Evolutionary conservation across 2,113 vertebrate genomes (phyloP).

Genomic region (Gopherus flavomarginatus): DNA sequence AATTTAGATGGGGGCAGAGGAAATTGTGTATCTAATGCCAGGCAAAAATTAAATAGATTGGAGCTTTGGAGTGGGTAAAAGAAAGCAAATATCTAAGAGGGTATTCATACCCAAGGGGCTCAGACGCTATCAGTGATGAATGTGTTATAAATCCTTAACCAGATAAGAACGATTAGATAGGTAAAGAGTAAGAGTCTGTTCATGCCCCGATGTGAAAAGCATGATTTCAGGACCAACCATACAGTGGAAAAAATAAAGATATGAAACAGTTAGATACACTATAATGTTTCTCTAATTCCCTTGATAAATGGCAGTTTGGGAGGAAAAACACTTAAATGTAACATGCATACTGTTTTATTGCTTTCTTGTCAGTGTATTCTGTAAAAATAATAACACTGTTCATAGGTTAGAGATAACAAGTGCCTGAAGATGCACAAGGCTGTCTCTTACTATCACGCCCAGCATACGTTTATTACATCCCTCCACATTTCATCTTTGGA

Average conservation of each 20-base stretch:
- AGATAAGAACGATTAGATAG: neutral
- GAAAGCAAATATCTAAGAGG: neutral
- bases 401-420: neutral
- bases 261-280: neutral
- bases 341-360: neutral
- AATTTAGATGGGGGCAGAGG: neutral
- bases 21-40: neutral
- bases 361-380: neutral
- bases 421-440: neutral
- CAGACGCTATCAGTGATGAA: neutral
- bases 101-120: neutral
- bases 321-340: neutral
- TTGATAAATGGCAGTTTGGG: neutral
- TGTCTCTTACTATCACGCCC: neutral
- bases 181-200: neutral
- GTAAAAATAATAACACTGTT: neutral
- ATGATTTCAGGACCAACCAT: neutral
- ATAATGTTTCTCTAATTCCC: neutral
- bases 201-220: neutral
- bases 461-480: neutral
- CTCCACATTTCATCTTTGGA: neutral
- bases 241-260: neutral
- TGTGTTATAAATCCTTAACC: neutral
- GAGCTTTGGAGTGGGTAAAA: conserved; percentile 3
- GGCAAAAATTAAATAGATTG: neutral